These are phyloP conservation scores for Opisthocomus hoazin DNA, from an alignment of 2,113 vertebrate genomes.

Conservation along the genomic window DNA sequence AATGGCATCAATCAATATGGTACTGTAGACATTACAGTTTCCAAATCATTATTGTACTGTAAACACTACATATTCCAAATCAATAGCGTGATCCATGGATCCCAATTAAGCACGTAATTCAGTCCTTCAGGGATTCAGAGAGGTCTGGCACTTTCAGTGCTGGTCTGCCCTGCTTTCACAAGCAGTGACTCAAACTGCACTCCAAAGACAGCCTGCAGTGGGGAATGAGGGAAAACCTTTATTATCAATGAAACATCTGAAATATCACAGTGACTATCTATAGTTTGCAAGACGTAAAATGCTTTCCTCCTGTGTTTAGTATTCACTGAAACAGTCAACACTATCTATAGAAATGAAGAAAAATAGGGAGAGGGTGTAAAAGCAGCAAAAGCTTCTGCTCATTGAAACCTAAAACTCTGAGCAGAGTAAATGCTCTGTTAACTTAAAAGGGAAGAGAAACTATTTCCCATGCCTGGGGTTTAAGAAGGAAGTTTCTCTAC, in stretches of 20 bases:
- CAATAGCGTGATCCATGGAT: neutral
- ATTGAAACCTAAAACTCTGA: neutral
- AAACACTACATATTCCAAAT: neutral
- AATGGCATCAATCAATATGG: neutral
- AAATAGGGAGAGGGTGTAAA: neutral
- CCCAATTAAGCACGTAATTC: neutral
- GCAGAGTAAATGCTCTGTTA: neutral
- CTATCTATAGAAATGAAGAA: neutral
- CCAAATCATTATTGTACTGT: neutral
- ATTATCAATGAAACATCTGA: neutral
- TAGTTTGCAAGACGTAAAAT: neutral
- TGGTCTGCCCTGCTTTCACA: neutral
- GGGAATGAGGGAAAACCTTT: neutral
- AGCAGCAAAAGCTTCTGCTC: neutral
- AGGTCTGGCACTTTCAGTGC: neutral
- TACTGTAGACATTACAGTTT: neutral
- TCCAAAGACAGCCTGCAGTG: neutral
- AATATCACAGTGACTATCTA: neutral
- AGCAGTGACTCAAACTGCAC: neutral
- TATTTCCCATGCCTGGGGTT: neutral
- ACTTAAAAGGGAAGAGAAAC: neutral
- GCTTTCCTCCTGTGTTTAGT: neutral
- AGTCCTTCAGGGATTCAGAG: neutral
- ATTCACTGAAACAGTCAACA: neutral
- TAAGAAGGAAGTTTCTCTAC: conserved; percentile 1